Evolutionary conservation across 2,888 invertebrate genomes (phyloP).

Genomic region (Pachliopta kotzebuea): DNA sequence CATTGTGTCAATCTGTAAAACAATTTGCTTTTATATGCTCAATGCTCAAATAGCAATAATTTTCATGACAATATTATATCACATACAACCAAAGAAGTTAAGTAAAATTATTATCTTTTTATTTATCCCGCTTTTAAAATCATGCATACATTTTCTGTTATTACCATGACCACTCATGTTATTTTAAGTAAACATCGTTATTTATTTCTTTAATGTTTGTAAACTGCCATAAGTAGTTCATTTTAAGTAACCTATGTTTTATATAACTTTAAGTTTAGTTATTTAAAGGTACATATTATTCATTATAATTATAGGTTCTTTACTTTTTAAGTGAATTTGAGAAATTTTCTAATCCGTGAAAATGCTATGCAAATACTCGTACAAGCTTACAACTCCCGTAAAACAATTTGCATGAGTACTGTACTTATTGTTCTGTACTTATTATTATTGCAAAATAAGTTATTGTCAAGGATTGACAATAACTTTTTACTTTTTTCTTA

Average conservation of each 20-base stretch:
- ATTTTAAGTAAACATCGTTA: conserved; percentile 44
- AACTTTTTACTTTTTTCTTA: background rate
- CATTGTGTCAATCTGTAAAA: conserved; percentile 1
- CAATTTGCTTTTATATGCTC: background rate
- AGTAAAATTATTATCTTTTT: conserved; percentile 7
- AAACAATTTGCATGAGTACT: background rate
- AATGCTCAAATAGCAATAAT: conserved; percentile 3
- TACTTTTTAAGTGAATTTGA: background rate
- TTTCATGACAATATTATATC: conserved; percentile 8
- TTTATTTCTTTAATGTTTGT: conserved; percentile 61
- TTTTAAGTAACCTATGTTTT: conserved; percentile 28
- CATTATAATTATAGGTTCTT: background rate
- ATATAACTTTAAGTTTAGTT: conserved; percentile 8
- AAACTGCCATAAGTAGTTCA: conserved; percentile 73
- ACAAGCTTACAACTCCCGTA: background rate
- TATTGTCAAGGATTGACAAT: no score
- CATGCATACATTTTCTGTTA: conserved; percentile 1
- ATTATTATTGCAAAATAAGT: background rate
- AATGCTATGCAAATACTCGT: no score
- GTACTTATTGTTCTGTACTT: no score
- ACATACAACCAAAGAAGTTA: conserved; percentile 32
- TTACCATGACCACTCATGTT: background rate
- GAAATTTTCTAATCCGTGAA: no score
- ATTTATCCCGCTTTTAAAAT: conserved; percentile 2
- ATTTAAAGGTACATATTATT: conserved; percentile 24